Evolutionary conservation across 1,140 invertebrate species (phyloP).

Genomic region (Sycobia sp.): DNA sequence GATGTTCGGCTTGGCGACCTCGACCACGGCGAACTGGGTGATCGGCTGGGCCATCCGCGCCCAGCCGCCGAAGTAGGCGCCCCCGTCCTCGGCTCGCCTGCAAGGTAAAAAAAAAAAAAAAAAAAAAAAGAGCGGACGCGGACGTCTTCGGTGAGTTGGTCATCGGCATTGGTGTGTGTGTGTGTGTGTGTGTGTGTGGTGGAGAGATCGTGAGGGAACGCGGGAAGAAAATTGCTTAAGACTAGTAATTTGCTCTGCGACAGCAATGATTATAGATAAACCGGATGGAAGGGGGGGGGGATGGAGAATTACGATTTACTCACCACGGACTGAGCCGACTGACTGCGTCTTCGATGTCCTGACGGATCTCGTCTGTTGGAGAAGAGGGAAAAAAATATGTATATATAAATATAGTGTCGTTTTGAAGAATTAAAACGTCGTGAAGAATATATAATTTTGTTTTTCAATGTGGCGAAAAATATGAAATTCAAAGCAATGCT

Average conservation of each 20-base stretch:
- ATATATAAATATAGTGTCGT: too few species aligned
- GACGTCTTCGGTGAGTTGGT: too few species aligned
- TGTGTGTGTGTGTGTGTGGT: too few species aligned
- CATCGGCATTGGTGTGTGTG: too few species aligned
- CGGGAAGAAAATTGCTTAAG: neutral
- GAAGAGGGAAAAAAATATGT: slow-evolving; percentile 27
- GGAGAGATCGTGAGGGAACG: neutral
- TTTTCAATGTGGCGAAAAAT: too few species aligned
- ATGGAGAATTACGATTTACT: slow-evolving; percentile 44
- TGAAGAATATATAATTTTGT: too few species aligned
- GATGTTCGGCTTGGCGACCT: slow-evolving; percentile 87
- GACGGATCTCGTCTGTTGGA: slow-evolving; percentile 90
- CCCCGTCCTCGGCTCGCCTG: slow-evolving; percentile 85
- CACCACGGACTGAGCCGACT: slow-evolving; percentile 93
- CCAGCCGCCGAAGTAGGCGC: slow-evolving; percentile 94
- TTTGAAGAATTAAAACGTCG: too few species aligned
- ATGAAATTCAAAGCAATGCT: too few species aligned
- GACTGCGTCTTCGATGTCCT: slow-evolving; percentile 97
- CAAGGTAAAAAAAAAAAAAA: neutral
- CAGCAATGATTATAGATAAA: too few species aligned
- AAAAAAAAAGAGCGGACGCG: neutral
- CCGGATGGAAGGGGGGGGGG: too few species aligned
- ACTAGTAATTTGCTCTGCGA: too few species aligned
- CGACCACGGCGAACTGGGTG: slow-evolving; percentile 90
- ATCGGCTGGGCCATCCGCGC: slow-evolving; percentile 98